phyloP scores from a whole-genome alignment of 1,140 invertebrate species.

The Augochlora pura region DNA sequence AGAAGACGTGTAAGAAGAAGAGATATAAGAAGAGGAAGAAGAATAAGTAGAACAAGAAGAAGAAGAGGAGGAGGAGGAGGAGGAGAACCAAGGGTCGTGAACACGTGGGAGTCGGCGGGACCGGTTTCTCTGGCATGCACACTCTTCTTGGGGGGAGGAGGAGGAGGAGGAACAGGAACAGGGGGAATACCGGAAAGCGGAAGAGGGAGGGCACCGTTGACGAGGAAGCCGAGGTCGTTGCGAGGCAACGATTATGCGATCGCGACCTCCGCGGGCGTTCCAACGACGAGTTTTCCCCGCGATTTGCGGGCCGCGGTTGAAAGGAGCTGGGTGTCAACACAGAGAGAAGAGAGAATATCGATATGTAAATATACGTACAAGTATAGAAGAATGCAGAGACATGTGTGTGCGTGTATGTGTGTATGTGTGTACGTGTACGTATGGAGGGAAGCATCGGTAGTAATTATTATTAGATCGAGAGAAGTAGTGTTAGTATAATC shows the following conservation, averaged over 20 bases:
- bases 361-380: no score
- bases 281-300: background rate
- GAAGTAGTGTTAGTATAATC: background rate
- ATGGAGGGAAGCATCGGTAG: background rate
- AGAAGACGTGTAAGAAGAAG: conserved; percentile 37
- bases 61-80: conserved; percentile 50
- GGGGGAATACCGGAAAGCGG: conserved; percentile 34
- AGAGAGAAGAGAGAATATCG: background rate
- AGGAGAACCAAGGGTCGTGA: conserved; percentile 43
- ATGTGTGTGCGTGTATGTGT: no score
- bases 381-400: no score
- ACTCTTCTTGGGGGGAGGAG: conserved; percentile 4
- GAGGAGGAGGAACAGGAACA: background rate
- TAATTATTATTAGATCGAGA: no score
- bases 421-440: background rate
- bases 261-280: conserved; percentile 18
- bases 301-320: background rate
- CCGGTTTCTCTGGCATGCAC: conserved; percentile 59
- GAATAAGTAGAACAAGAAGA: conserved; percentile 29
- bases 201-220: conserved; percentile 44
- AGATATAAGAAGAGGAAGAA: conserved; percentile 24
- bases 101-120: conserved; percentile 41
- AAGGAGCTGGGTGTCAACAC: background rate
- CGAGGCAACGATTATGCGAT: conserved; percentile 30
- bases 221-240: conserved; percentile 46